A percentile compares a stretch with the other conserved stretches of the same genome.
These are phyloP conservation scores for Sterrhoptilus dennistouni DNA, from an alignment of 2,113 vertebrate species.

Conservation along the genomic window DNA sequence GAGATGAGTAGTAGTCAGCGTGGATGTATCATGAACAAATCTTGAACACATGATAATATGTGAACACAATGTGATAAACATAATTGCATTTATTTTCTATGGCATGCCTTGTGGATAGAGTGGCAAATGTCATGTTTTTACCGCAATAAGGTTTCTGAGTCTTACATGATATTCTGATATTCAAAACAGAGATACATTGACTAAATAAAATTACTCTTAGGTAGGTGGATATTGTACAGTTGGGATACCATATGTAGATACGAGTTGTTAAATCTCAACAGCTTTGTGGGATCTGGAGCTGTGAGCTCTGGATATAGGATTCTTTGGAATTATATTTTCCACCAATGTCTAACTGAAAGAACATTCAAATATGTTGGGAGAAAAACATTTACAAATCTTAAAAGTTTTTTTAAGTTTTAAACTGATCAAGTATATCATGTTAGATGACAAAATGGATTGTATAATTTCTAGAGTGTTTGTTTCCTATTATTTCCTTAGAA, in stretches of 20 bases:
- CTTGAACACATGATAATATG: neutral
- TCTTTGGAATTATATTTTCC: neutral
- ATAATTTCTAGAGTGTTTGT: neutral
- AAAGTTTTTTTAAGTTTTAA: neutral
- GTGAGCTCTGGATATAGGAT: neutral
- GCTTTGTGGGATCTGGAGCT: neutral
- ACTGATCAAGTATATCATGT: neutral
- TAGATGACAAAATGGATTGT: neutral
- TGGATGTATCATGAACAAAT: neutral
- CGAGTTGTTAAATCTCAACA: neutral
- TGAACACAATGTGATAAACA: neutral
- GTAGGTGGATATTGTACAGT: neutral
- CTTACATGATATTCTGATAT: neutral
- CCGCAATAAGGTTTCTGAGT: neutral
- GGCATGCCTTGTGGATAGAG: neutral
- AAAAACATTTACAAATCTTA: neutral
- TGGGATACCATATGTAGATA: neutral
- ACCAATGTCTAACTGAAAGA: neutral
- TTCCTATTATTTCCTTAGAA: neutral
- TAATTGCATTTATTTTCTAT: neutral
- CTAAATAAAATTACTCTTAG: neutral
- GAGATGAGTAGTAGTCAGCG: neutral
- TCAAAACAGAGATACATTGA: neutral
- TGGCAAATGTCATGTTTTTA: neutral
- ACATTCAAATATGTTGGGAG: neutral